Percentiles rank a stretch among this genome's conserved stretches.
phyloP scores from a whole-genome alignment of 1,140 invertebrate species.

The Acromyrmex echinatior region DNA sequence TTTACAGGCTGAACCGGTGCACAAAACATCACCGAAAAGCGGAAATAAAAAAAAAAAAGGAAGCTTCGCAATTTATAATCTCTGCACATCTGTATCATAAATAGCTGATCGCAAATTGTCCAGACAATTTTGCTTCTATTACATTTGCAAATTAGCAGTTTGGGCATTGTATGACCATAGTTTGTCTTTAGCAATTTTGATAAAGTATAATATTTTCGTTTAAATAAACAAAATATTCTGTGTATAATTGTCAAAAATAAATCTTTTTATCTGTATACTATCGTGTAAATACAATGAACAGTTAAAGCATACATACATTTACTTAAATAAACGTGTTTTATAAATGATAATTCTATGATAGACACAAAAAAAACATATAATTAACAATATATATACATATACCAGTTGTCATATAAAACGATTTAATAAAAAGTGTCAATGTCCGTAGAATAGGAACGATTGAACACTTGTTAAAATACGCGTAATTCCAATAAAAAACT shows the following conservation, averaged over 20 bases:
- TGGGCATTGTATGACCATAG: background rate
- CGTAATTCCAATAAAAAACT: constrained; percentile 3
- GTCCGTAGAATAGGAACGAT: constrained; percentile 25
- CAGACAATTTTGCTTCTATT: background rate
- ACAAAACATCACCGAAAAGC: constrained; percentile 17
- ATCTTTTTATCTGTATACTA: background rate
- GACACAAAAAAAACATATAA: constrained; percentile 16
- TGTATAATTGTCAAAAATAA: constrained; percentile 13
- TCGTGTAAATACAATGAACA: constrained; percentile 9
- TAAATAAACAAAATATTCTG: background rate
- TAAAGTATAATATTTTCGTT: background rate
- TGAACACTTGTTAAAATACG: background rate
- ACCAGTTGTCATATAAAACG: background rate
- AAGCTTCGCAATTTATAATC: background rate
- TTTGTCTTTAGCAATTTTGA: background rate
- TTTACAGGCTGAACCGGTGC: background rate
- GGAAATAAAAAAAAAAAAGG: background rate
- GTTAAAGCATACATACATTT: background rate
- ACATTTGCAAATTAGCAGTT: constrained; percentile 21
- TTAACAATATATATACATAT: background rate
- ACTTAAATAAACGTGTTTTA: background rate
- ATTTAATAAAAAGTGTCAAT: constrained; percentile 5
- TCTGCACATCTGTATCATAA: constrained; percentile 60
- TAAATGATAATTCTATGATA: background rate
- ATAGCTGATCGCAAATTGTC: constrained; percentile 31